phyloP scores from a whole-genome alignment of 2,797 vertebrate species.

The Anabas testudineus region DNA sequence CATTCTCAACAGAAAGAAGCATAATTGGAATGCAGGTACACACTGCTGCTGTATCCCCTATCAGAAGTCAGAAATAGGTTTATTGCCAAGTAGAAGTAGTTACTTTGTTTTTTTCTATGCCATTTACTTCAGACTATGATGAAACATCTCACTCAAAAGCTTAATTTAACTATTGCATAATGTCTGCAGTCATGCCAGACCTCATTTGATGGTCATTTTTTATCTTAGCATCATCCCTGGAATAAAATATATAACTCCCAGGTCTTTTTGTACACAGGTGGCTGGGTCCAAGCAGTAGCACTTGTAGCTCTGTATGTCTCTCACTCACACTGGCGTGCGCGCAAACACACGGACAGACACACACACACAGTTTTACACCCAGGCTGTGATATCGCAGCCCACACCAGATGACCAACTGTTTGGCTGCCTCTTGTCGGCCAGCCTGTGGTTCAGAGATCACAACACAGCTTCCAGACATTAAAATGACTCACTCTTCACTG shows the following conservation, averaged over 20 bases:
- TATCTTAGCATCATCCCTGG: conserved; percentile 8
- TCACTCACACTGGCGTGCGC: conserved; percentile 37
- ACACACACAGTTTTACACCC: conserved; percentile 58
- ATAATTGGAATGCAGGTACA: too few species aligned
- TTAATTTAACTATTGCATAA: neutral
- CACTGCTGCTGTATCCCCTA: too few species aligned
- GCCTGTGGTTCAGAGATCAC: conserved; percentile 74
- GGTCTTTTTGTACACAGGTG: conserved; percentile 58
- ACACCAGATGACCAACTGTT: conserved; percentile 78
- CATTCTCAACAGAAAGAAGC: too few species aligned
- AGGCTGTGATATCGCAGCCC: conserved; percentile 67
- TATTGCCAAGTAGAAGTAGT: too few species aligned
- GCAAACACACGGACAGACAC: conserved; percentile 8
- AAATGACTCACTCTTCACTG: conserved; percentile 66
- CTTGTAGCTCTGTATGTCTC: conserved; percentile 55
- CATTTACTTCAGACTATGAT: too few species aligned
- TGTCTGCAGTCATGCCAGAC: neutral
- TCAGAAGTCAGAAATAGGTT: too few species aligned
- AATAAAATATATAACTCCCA: conserved; percentile 26
- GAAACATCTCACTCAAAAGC: neutral
- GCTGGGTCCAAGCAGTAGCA: conserved; percentile 51
- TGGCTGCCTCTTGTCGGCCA: conserved; percentile 59
- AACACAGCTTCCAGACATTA: conserved; percentile 71
- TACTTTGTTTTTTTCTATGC: too few species aligned
- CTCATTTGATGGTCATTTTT: conserved; percentile 9